phyloP scores from a whole-genome alignment of 2,797 vertebrate genomes.

The Myiotriccus ornatus region DNA sequence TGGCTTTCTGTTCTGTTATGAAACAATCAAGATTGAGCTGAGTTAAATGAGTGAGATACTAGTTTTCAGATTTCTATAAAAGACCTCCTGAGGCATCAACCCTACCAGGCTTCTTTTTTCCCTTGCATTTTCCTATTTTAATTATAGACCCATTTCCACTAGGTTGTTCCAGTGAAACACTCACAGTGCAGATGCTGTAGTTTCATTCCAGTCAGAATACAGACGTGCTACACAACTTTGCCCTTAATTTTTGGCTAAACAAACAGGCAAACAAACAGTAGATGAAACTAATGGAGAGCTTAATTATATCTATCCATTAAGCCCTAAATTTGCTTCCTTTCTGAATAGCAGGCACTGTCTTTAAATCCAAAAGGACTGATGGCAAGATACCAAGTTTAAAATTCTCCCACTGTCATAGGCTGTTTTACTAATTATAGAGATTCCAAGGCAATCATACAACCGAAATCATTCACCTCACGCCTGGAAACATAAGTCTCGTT shows the following conservation, averaged over 20 bases:
- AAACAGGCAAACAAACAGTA: constrained; percentile 62
- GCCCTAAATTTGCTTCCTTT: constrained; percentile 51
- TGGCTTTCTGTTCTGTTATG: constrained; percentile 22
- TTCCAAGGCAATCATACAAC: constrained; percentile 84
- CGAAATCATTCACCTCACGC: constrained; percentile 88
- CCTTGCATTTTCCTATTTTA: background rate
- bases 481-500: constrained; percentile 84
- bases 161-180: background rate
- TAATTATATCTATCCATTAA: constrained; percentile 67
- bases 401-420: constrained; percentile 75
- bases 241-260: constrained; percentile 63
- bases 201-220: constrained; percentile 26
- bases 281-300: constrained; percentile 49
- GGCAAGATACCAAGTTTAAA: constrained; percentile 76
- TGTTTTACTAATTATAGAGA: constrained; percentile 84
- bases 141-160: constrained; percentile 16
- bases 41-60: background rate
- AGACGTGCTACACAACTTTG: constrained; percentile 29
- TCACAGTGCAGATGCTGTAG: background rate
- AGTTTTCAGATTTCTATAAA: background rate
- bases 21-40: background rate
- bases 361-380: constrained; percentile 67
- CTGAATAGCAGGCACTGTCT: constrained; percentile 49
- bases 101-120: background rate
- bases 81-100: background rate